A percentile compares a stretch with the other conserved stretches of the same genome.
Conservation (phyloP, 2,113 vertebrate species). For the Cyphotilapia sp. region DNA sequence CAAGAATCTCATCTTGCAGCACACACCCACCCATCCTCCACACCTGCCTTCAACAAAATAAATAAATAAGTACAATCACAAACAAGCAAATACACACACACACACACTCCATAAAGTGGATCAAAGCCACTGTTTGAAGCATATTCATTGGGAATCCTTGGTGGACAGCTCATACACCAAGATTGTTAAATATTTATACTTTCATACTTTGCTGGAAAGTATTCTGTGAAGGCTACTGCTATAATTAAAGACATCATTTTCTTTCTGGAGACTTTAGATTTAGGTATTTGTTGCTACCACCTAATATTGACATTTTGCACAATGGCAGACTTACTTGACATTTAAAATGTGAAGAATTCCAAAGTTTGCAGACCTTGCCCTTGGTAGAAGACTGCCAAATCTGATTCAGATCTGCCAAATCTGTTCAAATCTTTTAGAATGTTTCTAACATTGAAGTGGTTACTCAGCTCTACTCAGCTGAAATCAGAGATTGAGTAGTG, state of each 20-base stretch:
- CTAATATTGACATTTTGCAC: neutral
- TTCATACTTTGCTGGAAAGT: neutral
- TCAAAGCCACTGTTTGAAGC: conserved; percentile 47
- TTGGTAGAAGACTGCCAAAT: neutral
- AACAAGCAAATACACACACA: neutral
- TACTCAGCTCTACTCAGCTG: conserved; percentile 6
- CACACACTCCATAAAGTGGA: conserved; percentile 9
- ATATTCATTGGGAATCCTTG: conserved; percentile 4
- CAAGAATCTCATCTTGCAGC: neutral
- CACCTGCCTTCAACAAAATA: neutral
- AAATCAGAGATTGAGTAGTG: neutral
- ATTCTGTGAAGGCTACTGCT: neutral
- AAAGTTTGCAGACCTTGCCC: neutral
- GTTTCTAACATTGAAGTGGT: neutral
- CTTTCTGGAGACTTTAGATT: neutral
- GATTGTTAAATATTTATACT: neutral
- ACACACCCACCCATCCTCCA: neutral
- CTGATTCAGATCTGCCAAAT: neutral
- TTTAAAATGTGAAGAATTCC: neutral
- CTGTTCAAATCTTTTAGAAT: neutral
- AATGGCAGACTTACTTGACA: neutral
- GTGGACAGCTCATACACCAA: neutral
- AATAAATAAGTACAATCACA: neutral
- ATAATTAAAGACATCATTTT: neutral
- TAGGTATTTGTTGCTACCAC: neutral